These are phyloP conservation scores for Dromius quadrimaculatus DNA, from an alignment of 2,888 invertebrate genomes.

Conservation along the genomic window DNA sequence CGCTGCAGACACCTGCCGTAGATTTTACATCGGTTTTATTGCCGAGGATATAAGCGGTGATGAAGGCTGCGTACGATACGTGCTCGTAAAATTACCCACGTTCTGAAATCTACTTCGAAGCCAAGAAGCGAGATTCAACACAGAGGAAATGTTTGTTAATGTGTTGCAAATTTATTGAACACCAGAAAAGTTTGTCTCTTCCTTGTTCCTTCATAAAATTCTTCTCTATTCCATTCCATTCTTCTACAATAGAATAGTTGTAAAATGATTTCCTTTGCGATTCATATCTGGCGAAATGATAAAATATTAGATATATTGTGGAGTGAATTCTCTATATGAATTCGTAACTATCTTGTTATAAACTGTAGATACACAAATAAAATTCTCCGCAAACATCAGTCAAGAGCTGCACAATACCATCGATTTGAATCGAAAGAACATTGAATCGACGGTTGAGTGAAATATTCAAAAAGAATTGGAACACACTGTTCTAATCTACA, in stretches of 20 bases:
- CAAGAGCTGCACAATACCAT: constrained; percentile 9
- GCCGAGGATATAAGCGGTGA: constrained; percentile 16
- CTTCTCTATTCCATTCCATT: too few species aligned
- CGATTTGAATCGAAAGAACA: neutral
- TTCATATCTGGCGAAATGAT: too few species aligned
- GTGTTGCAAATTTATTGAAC: constrained; percentile 25
- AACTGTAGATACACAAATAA: neutral
- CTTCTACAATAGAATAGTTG: too few species aligned
- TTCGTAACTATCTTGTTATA: neutral
- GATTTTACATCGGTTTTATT: constrained; percentile 27
- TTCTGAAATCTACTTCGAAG: neutral
- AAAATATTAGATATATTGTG: too few species aligned
- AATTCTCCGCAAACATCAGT: neutral
- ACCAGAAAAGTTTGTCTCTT: too few species aligned
- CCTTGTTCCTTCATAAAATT: too few species aligned
- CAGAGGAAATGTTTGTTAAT: constrained; percentile 5
- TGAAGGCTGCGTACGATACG: constrained; percentile 10
- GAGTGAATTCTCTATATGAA: too few species aligned
- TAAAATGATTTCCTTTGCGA: too few species aligned
- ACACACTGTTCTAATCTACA: constrained; percentile 62
- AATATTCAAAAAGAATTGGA: constrained; percentile 56
- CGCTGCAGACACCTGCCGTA: constrained; percentile 7
- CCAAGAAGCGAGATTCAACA: neutral
- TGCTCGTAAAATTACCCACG: constrained; percentile 4
- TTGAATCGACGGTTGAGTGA: constrained; percentile 31